Percentiles rank a stretch among this genome's conserved stretches.
These are phyloP conservation scores for Laothoe populi DNA, from an alignment of 2,888 invertebrate species.

Conservation along the genomic window DNA sequence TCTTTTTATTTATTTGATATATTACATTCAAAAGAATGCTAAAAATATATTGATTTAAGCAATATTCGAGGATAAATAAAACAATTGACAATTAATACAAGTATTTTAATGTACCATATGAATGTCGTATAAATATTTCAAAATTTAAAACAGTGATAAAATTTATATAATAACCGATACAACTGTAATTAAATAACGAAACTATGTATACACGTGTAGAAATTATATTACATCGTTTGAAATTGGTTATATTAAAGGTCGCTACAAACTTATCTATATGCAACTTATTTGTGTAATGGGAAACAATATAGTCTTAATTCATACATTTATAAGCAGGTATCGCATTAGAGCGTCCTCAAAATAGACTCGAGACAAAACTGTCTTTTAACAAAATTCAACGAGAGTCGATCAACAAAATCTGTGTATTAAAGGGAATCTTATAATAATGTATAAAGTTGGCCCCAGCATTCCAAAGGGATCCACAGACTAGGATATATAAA, in stretches of 20 bases:
- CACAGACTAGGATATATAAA: constrained; percentile 71
- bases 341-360: constrained; percentile 49
- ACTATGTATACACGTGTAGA: constrained; percentile 63
- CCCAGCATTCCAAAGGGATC: constrained; percentile 78
- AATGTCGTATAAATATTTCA: constrained; percentile 85
- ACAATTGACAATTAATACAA: constrained; percentile 74
- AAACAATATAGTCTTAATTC: constrained; percentile 54
- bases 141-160: constrained; percentile 86
- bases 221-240: constrained; percentile 72
- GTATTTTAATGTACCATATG: constrained; percentile 84
- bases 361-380: constrained; percentile 31
- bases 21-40: not conserved
- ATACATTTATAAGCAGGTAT: constrained; percentile 76
- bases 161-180: constrained; percentile 81
- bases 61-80: constrained; percentile 57
- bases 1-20: too few species aligned
- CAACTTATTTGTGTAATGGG: constrained; percentile 52
- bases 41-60: not conserved
- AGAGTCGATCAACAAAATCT: constrained; percentile 31
- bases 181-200: constrained; percentile 75
- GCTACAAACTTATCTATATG: constrained; percentile 34
- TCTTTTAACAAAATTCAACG: constrained; percentile 34
- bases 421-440: constrained; percentile 1
- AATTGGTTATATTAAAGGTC: constrained; percentile 55
- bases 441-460: constrained; percentile 76